Evolutionary conservation across 2,888 invertebrate genomes (phyloP), one percentile per base, ranked within the genome.

Genomic region (Nemapogon koenigi): DNA sequence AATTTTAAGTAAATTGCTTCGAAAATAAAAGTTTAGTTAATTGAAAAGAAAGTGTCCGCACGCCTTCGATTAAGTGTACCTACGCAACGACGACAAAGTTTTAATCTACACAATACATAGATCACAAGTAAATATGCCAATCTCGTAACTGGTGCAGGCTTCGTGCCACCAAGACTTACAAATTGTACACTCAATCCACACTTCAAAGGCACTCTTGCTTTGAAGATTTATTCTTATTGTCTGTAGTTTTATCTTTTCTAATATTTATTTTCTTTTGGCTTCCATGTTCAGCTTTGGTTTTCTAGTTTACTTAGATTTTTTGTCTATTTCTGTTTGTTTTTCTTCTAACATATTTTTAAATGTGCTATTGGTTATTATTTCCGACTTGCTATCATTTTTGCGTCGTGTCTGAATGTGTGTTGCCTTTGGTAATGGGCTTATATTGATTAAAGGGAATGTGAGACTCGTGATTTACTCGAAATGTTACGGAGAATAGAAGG

Each of bases 81-180:
- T n/a, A n/a, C n/a, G 16, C 19, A 18, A 16, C 18, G 35, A n/a
- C 19, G 36, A 27, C 26, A 36, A 16, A 27, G 16, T 16, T 11
- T 27, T 14, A 28, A 6, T n/a, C 4, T 10, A 4, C 13, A 28
- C 28, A 4, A 11, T 28, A n/a, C 13, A 8, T n/a, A 11, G 4
- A n/a, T 28, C 17, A 7, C 15, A 36, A 4, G 16, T 15, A 29
- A 37, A 29, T 13, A 15, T 17, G 11, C 25, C 17, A 16, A 15
- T 11, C 17, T 33, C 33, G 27, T 33, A 33, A 27, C 27, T 33
- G 32, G 39, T 27, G 17, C 27, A 32, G 27, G 27, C 27, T 19
- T 39, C 38, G 22, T 31, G 31, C 22, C 38, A 38, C 25, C 37
- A 29, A 29, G 31, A 32, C 31, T 38, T 32, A 26, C 26, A 38